A percentile compares a stretch with the other conserved stretches of the same genome.
phyloP scores from a whole-genome alignment of 2,888 invertebrate species.

The Idaea biselata region DNA sequence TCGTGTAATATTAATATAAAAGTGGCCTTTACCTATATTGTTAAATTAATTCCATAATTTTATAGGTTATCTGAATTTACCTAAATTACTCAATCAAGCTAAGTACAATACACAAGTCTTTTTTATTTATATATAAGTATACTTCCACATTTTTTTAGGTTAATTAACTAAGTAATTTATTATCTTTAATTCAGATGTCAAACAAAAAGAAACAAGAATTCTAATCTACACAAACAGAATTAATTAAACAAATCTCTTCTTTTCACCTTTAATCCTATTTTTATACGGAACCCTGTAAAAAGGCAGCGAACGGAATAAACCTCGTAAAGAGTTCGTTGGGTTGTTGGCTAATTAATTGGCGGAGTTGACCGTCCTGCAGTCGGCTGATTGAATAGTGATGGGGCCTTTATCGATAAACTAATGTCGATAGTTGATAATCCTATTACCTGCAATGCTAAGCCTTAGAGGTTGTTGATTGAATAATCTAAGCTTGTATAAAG shows the following conservation, averaged over 20 bases:
- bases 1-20: no score
- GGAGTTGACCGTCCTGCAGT: conserved; percentile 43
- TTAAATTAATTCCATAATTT: no score
- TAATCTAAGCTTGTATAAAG: neutral
- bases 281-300: conserved; percentile 29
- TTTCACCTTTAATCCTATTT: conserved; percentile 3
- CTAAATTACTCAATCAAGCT: no score
- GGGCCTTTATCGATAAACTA: conserved; percentile 20
- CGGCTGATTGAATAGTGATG: conserved; percentile 40
- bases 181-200: no score
- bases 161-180: no score
- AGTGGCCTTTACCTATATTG: no score
- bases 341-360: conserved; percentile 50
- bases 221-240: conserved; percentile 2
- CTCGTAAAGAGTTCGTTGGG: conserved; percentile 33
- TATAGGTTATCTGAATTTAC: no score
- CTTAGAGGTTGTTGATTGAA: neutral
- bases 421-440: conserved; percentile 13
- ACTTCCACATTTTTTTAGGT: no score
- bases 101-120: no score
- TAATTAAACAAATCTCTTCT: conserved; percentile 10
- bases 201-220: neutral
- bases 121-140: no score
- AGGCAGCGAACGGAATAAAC: conserved; percentile 34
- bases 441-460: neutral